These are phyloP conservation scores for Drosophila glabriapex DNA, from an alignment of 2,888 invertebrate species.

Conservation along the genomic window DNA sequence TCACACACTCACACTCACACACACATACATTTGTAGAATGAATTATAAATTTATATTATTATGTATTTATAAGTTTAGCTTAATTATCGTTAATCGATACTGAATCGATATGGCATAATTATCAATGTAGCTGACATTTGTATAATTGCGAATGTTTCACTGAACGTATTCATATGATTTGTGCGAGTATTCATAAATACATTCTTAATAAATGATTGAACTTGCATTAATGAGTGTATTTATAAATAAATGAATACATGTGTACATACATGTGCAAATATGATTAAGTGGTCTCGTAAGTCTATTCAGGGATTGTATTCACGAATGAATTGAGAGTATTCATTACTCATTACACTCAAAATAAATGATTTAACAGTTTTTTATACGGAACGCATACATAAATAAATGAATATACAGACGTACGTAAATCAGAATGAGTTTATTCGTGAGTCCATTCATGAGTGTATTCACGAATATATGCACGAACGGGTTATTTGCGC, in stretches of 20 bases:
- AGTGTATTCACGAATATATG: neutral
- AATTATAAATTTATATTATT: neutral
- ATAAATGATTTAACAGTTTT: neutral
- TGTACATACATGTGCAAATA: neutral
- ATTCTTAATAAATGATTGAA: neutral
- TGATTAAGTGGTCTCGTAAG: neutral
- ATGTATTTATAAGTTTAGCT: neutral
- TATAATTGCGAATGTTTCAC: too few relatives aligned
- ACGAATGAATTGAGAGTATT: neutral
- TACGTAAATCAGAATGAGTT: too few relatives aligned
- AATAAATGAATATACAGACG: neutral
- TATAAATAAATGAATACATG: neutral
- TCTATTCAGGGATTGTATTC: constrained; percentile 2
- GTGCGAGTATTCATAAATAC: neutral
- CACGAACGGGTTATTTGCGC: too few relatives aligned
- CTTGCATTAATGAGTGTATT: neutral
- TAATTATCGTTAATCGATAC: neutral
- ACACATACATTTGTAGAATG: neutral
- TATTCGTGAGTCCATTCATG: constrained; percentile 6
- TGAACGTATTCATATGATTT: neutral
- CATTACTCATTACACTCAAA: neutral
- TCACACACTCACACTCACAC: neutral
- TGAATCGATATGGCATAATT: neutral
- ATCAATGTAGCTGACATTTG: neutral
- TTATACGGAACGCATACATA: neutral